Evolutionary conservation across 1,140 invertebrate genomes (phyloP), one percentile per base, ranked within the genome.

Genomic region (Drosophila virilis): DNA sequence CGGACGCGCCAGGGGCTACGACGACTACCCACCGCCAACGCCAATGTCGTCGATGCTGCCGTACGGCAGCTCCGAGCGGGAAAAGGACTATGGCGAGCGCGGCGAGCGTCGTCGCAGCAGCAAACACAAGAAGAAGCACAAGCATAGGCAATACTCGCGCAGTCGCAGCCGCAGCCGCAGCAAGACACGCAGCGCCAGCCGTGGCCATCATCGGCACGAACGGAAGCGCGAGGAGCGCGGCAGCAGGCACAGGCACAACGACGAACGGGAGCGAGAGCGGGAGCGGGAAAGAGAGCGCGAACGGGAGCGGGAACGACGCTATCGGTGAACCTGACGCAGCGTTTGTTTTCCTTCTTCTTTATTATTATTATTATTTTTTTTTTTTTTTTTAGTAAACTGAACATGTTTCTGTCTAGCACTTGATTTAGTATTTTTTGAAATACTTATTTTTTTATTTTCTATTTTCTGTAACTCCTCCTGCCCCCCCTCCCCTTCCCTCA

Each of bases 41-140:
- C 32, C 57, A 13, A 62, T 77, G 51, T 62, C 64, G 5, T 61
- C 71, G 12, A 33, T 50, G 17, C 32, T 60, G 42, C 65, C 58
- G 0, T 70, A 74, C 7, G 66, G 50, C 43, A 43, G 35, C 51
- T 48, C 57, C 32, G 82, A 86, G 13, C 69, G 70, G 6, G 66
- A 71, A 2, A 78, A 73, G 60, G 88, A 79, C 8, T 46, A 68
- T 33, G 62, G 82, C 0, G 65, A 54, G 6, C 65, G 58, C 0
- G 59, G 76, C 8, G 65, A 70, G 32, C 65, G 72, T 0, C 85
- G 81, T 5, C 83, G 84, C 58, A 83, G 86, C 62, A 83, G 90
- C 60, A 92, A 92, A 73, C 91, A 91, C 57, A 92, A 92, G 71
- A 92, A 88, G 52, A 92, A 91, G 67, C 89, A 90, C 35, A 92